Conservation (phyloP, 2,888 invertebrate species). For the Ferrisia virgata region DNA sequence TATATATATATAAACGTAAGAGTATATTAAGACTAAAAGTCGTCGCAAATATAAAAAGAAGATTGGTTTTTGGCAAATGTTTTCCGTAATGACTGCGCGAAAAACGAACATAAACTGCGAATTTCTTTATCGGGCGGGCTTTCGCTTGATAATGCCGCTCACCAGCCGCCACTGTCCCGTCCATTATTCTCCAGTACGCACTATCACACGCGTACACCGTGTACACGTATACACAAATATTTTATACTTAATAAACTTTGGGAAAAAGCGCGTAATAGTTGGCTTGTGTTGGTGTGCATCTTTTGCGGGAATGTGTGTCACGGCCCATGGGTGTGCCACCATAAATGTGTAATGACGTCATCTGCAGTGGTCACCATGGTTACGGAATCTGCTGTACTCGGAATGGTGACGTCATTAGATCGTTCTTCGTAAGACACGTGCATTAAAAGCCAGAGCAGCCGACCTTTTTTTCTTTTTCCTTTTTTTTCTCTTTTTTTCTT, state of each 20-base stretch:
- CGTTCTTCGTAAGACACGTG: slow-evolving; percentile 45
- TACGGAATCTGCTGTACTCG: slow-evolving; percentile 42
- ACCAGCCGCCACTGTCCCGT: slow-evolving; percentile 35
- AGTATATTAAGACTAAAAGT: not conserved
- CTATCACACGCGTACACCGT: not conserved
- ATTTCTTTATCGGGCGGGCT: slow-evolving; percentile 3
- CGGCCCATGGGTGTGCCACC: slow-evolving; percentile 45
- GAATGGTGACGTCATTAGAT: slow-evolving; percentile 42
- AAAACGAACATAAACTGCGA: slow-evolving; percentile 37
- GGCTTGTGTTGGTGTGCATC: slow-evolving; percentile 38
- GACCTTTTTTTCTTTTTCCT: slow-evolving; percentile 40
- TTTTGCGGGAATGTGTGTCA: slow-evolving; percentile 44
- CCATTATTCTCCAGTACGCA: slow-evolving; percentile 23
- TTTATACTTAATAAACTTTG: slow-evolving; percentile 40
- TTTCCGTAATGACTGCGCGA: slow-evolving; percentile 30
- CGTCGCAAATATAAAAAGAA: not conserved
- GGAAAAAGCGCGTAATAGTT: slow-evolving; percentile 39
- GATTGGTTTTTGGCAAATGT: slow-evolving; percentile 33
- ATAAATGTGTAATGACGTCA: slow-evolving; percentile 45
- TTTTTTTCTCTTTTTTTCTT: slow-evolving; percentile 40
- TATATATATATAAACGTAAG: not conserved
- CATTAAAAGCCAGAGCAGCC: slow-evolving; percentile 44
- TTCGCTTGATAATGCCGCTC: slow-evolving; percentile 25
- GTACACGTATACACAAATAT: slow-evolving; percentile 32
- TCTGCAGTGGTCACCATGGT: slow-evolving; percentile 39